Conservation (phyloP, 2,888 invertebrate species). For the Thera britannica region DNA sequence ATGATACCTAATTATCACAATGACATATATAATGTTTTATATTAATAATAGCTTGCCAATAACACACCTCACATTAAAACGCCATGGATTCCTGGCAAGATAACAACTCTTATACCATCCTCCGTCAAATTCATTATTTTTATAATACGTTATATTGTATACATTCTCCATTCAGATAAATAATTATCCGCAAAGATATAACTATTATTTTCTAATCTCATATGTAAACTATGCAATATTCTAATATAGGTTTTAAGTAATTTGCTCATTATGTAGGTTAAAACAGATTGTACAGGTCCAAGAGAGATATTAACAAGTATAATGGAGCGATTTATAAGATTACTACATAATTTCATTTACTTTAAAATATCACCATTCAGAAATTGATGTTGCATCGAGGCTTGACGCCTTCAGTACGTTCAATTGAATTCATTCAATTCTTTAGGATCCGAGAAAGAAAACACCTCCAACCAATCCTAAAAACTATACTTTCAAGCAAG, state of each 20-base stretch:
- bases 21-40: conserved; percentile 57
- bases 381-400: conserved; percentile 61
- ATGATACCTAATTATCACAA: conserved; percentile 78
- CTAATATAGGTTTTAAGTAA: conserved; percentile 53
- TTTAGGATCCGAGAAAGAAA: conserved; percentile 23
- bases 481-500: conserved; percentile 11
- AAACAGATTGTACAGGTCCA: conserved; percentile 47
- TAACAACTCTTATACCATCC: conserved; percentile 65
- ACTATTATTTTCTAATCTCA: conserved; percentile 79
- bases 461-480: not conserved
- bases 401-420: conserved; percentile 49
- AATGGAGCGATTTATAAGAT: conserved; percentile 57
- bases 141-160: conserved; percentile 73
- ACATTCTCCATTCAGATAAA: conserved; percentile 73
- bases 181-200: conserved; percentile 72
- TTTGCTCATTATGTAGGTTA: conserved; percentile 57
- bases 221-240: conserved; percentile 62
- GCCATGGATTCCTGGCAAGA: conserved; percentile 76
- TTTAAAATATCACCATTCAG: conserved; percentile 69
- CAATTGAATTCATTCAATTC: conserved; percentile 33
- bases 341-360: conserved; percentile 57
- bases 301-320: conserved; percentile 44
- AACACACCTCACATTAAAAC: conserved; percentile 75
- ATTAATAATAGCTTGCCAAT: conserved; percentile 69
- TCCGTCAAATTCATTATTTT: conserved; percentile 56